Conservation (phyloP, 2,113 vertebrate species). For the Poeciliopsis turrubarensis region DNA sequence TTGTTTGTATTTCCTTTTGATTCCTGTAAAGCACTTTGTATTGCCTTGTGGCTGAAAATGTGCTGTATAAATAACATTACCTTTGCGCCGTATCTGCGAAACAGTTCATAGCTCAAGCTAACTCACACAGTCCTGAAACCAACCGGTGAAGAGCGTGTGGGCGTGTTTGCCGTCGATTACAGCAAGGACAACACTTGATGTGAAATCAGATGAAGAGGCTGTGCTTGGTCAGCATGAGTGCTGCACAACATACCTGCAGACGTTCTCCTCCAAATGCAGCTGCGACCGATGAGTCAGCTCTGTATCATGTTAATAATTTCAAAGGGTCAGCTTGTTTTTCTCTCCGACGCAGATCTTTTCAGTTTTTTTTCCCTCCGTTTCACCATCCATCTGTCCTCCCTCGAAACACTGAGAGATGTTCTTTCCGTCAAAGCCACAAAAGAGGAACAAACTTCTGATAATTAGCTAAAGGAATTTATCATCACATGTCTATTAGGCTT, state of each 20-base stretch:
- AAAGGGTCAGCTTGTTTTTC: conserved; percentile 14
- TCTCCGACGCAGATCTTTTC: neutral
- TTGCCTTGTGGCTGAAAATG: too few species aligned
- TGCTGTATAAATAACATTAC: too few species aligned
- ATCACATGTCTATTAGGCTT: neutral
- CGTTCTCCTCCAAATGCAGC: neutral
- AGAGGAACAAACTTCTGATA: neutral
- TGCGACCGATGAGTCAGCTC: conserved; percentile 22
- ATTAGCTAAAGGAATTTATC: neutral
- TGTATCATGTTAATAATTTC: conserved; percentile 3
- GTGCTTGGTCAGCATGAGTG: conserved; percentile 30
- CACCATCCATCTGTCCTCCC: neutral
- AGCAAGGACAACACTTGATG: conserved; percentile 36
- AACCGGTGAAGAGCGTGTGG: neutral
- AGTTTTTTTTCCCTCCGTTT: neutral
- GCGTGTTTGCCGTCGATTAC: neutral
- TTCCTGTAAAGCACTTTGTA: too few species aligned
- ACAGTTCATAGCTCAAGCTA: neutral
- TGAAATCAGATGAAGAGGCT: conserved; percentile 57
- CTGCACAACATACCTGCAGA: conserved; percentile 25
- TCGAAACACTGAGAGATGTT: neutral
- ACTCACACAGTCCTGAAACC: neutral
- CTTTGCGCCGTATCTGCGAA: neutral
- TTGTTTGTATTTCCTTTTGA: too few species aligned
- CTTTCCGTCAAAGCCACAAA: neutral